Percentiles rank a stretch among this genome's conserved stretches.
Evolutionary conservation across 1,140 invertebrate species (phyloP).

Genomic region (Atta colombica): DNA sequence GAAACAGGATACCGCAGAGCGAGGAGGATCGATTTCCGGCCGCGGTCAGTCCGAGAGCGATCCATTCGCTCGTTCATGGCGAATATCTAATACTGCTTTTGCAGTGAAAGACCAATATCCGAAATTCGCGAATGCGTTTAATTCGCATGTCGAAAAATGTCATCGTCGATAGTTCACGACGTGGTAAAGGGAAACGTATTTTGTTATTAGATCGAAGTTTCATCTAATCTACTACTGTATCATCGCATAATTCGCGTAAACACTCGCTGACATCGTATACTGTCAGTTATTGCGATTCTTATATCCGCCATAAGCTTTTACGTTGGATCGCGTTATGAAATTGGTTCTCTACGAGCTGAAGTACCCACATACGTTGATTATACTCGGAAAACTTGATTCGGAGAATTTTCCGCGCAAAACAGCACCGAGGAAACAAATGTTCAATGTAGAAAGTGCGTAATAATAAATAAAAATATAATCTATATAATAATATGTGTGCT

Average conservation of each 20-base stretch:
- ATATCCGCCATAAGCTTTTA: conserved; percentile 30
- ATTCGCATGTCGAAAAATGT: conserved; percentile 1
- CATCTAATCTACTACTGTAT: conserved; percentile 29
- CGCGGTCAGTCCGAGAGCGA: neutral
- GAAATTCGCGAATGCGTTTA: conserved; percentile 20
- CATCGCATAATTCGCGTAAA: conserved; percentile 10
- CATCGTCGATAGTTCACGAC: neutral
- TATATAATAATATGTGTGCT: neutral
- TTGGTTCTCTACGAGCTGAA: neutral
- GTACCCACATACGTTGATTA: neutral
- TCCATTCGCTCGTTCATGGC: conserved; percentile 23
- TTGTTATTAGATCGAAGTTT: conserved; percentile 39
- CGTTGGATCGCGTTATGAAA: conserved; percentile 18
- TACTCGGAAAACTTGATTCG: conserved; percentile 7
- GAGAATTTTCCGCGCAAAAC: neutral
- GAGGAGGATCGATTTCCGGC: conserved; percentile 53
- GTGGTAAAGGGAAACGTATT: neutral
- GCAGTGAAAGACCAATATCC: neutral
- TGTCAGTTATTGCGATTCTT: conserved; percentile 33
- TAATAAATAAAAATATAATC: neutral
- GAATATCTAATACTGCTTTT: conserved; percentile 26
- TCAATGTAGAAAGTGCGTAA: neutral
- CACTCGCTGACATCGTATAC: conserved; percentile 28
- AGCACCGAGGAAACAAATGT: neutral
- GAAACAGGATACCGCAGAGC: neutral